Conservation (phyloP, 1,140 invertebrate species). For the Phortica variegata region DNA sequence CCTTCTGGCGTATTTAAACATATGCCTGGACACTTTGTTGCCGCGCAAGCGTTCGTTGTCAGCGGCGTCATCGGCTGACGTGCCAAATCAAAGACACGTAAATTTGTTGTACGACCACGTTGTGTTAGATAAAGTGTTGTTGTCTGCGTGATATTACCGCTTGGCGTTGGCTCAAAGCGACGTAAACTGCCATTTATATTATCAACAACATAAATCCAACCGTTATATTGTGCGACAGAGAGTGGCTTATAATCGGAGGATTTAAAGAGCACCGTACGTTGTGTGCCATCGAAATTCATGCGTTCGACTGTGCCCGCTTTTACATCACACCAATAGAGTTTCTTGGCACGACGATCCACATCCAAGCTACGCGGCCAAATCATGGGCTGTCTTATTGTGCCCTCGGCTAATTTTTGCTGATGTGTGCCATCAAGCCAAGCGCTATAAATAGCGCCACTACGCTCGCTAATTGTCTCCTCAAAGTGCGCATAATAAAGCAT, state of each 20-base stretch:
- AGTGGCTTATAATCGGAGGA: constrained; percentile 69
- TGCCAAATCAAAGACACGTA: constrained; percentile 42
- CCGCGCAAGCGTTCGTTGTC: constrained; percentile 33
- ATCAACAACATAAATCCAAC: constrained; percentile 73
- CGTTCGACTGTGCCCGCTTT: constrained; percentile 66
- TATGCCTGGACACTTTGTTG: constrained; percentile 50
- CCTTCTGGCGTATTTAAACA: constrained; percentile 48
- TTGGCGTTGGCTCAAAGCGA: constrained; percentile 25
- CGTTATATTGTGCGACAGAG: constrained; percentile 67
- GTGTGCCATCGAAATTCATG: constrained; percentile 70
- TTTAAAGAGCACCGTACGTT: constrained; percentile 65
- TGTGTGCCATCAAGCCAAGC: constrained; percentile 79
- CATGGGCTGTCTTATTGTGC: constrained; percentile 58
- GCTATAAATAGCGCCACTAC: constrained; percentile 63
- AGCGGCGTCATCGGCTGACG: constrained; percentile 23
- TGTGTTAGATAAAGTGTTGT: constrained; percentile 29
- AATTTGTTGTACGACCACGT: constrained; percentile 28
- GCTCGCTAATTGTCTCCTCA: constrained; percentile 60
- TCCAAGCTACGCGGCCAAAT: constrained; percentile 86
- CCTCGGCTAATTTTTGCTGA: constrained; percentile 59
- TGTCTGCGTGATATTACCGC: constrained; percentile 18
- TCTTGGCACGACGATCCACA: constrained; percentile 73
- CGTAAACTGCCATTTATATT: constrained; percentile 38
- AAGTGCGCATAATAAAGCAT: constrained; percentile 81
- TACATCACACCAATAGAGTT: constrained; percentile 76